Evolutionary conservation across 2,113 vertebrate species (phyloP).

Genomic region (Oncorhynchus nerka): DNA sequence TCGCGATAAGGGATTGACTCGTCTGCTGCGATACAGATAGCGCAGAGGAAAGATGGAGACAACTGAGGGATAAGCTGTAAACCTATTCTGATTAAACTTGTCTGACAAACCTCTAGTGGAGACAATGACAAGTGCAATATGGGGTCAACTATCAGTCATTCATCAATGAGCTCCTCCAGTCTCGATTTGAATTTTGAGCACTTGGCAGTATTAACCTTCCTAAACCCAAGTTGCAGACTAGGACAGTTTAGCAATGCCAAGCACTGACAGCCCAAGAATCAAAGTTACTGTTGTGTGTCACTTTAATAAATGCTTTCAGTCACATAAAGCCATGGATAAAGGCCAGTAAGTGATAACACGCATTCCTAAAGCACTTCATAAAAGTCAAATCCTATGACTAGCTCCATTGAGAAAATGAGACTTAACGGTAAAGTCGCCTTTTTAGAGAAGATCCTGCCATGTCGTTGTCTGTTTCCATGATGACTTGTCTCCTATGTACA

Average conservation of each 20-base stretch:
- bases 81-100: constrained; percentile 42
- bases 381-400: constrained; percentile 42
- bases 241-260: constrained; percentile 56
- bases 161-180: constrained; percentile 67
- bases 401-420: constrained; percentile 1
- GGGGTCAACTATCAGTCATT: constrained; percentile 72
- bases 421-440: constrained; percentile 26
- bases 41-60: constrained; percentile 40
- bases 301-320: constrained; percentile 69
- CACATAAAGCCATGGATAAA: constrained; percentile 63
- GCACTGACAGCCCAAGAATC: constrained; percentile 68
- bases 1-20: constrained; percentile 46
- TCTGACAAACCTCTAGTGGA: constrained; percentile 53
- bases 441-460: neutral
- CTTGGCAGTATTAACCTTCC: constrained; percentile 67
- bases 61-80: constrained; percentile 63
- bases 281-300: constrained; percentile 69
- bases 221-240: constrained; percentile 53
- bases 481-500: constrained; percentile 26
- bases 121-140: constrained; percentile 71
- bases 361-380: constrained; percentile 51
- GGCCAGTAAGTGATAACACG: constrained; percentile 47
- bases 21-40: constrained; percentile 45
- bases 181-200: constrained; percentile 67
- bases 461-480: constrained; percentile 10